Base-by-base conservation (phyloP, 2,888 invertebrate species). In the Zonitis immaculata region DNA sequence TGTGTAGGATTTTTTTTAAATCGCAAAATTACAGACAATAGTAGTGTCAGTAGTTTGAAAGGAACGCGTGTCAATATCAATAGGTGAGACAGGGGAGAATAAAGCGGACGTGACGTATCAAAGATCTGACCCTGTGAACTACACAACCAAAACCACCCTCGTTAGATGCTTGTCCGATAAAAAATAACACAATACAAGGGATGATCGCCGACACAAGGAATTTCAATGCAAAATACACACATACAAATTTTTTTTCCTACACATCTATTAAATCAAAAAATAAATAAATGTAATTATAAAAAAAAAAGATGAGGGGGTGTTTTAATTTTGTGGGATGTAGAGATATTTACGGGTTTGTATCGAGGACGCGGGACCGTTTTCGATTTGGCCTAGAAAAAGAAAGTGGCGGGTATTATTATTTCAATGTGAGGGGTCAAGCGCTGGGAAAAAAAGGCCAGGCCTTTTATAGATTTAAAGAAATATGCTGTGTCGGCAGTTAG, bases 101-200 rank as follows among this genome's bases (percentile, higher is more conserved):
- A 27, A 52, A n/a, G n/a, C 61, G 68, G 66, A 72, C 73, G 73
- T 73, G 73, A 72, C 73, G 68, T 73, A 73, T 73, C 73, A 71
- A 67, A 69, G 71, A 73, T 73, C 73, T 71, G 71, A 70, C 68
- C 71, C 63, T 59, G 61, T 61, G 63, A 63, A 56, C 51, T 46
- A 25, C 49, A 26, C 54, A 57, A 49, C 57, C 57, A 49, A 54
- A n/a, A n/a, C 57, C 53, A 60, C 61, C 65, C 70, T 69, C 69
- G 69, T 69, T 68, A 70, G 70, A 71, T 71, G 65, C 66, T 67
- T 64, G 66, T 61, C 64, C 65, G 70, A 71, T 71, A 71, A 72
- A 71, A 71, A 66, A 65, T n/a, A n/a, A 35, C 5, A 35, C 18
- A 35, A 35, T 9, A 35, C 35, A 18, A 35, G 35, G 35, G 35